phyloP scores from a whole-genome alignment of 53 echinoderm and acorn worm species.

The Luidia sarsii region DNA sequence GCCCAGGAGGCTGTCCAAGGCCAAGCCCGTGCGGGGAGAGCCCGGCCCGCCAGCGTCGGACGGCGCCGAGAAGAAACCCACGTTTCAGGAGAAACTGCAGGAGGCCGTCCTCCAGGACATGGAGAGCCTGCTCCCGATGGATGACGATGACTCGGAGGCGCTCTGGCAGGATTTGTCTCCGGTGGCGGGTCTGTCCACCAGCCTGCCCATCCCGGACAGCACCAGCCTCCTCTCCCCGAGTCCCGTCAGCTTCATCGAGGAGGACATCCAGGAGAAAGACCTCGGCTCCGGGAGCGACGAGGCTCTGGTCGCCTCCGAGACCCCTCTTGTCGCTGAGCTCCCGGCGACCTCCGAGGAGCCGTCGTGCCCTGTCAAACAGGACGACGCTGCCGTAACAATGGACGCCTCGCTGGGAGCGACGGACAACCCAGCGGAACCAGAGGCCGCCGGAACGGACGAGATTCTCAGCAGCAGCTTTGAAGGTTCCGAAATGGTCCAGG shows the following conservation, averaged over 20 bases:
- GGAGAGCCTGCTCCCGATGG: no score
- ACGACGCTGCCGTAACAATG: no score
- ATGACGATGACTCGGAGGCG: constrained; percentile 6
- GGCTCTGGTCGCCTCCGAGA: neutral
- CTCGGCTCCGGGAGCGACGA: neutral
- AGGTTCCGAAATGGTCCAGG: constrained; percentile 1
- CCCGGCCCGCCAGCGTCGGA: neutral
- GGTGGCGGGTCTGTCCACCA: constrained; percentile 22
- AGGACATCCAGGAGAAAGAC: constrained; percentile 25
- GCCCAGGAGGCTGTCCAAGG: constrained; percentile 10
- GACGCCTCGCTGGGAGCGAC: neutral
- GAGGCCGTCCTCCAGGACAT: constrained; percentile 5
- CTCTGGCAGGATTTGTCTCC: constrained; percentile 23
- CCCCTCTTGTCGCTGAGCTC: no score
- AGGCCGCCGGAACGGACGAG: constrained; percentile 11
- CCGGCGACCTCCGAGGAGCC: no score
- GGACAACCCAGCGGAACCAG: neutral
- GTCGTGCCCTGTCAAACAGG: no score
- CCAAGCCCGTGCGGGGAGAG: neutral
- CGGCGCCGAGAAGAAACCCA: neutral
- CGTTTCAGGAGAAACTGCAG: constrained; percentile 50
- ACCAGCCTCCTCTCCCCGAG: constrained; percentile 22
- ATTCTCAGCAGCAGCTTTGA: constrained; percentile 28
- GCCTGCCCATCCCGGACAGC: constrained; percentile 43
- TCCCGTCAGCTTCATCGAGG: constrained; percentile 18